A percentile compares a stretch with the other conserved stretches of the same genome.
These are phyloP conservation scores for Thelaira solivaga DNA, from an alignment of 2,888 invertebrate genomes.

Conservation along the genomic window DNA sequence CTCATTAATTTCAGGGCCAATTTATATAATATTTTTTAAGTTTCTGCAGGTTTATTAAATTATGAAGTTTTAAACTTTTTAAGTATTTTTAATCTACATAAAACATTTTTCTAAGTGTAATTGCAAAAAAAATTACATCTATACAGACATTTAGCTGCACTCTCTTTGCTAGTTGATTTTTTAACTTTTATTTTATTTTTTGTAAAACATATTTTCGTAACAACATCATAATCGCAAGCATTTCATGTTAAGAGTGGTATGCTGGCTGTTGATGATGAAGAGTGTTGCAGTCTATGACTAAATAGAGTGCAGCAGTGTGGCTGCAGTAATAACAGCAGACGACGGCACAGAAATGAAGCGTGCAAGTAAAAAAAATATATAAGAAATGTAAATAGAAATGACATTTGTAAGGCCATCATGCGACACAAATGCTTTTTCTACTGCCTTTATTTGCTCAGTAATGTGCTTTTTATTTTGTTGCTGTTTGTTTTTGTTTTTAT, in stretches of 20 bases:
- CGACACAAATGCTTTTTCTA: conserved; percentile 47
- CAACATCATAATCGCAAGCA: conserved; percentile 24
- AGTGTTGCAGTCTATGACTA: conserved; percentile 16
- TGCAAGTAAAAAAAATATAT: conserved; percentile 6
- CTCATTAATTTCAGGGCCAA: no score
- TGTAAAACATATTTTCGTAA: conserved; percentile 53
- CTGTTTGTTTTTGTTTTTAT: background rate
- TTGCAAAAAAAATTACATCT: background rate
- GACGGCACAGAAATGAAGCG: conserved; percentile 11
- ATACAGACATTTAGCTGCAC: conserved; percentile 13
- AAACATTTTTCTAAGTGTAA: conserved; percentile 10
- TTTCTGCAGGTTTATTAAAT: no score
- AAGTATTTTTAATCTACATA: background rate
- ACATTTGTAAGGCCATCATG: conserved; percentile 58
- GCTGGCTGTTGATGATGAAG: conserved; percentile 27
- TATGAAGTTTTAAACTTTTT: background rate
- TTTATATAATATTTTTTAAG: no score
- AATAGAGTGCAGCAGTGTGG: background rate
- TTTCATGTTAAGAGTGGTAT: conserved; percentile 8
- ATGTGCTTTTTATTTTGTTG: conserved; percentile 40
- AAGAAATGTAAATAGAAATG: conserved; percentile 43
- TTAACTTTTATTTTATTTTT: conserved; percentile 9
- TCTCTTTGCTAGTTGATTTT: conserved; percentile 10
- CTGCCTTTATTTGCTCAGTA: conserved; percentile 49
- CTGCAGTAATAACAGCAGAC: conserved; percentile 1